These are phyloP conservation scores for Mus musculus DNA, from an alignment of 2,113 vertebrate genomes.

Conservation along the genomic window GRCm39 chr15:93863501-93864000, in stretches of 20 bases:
- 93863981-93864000: not conserved
- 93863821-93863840: not conserved
- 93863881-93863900: no score
- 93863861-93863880: not conserved
- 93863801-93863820: not conserved
- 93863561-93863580: not conserved
- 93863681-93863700: not conserved
- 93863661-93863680: not conserved
- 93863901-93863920: not conserved
- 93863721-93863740: not conserved
- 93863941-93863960: not conserved
- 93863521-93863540: not conserved
- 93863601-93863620: constrained; percentile 5
- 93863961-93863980: not conserved
- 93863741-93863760: not conserved
- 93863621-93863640: not conserved
- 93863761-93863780: not conserved
- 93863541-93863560: not conserved
- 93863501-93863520: not conserved
- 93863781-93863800: not conserved
- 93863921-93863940: not conserved
- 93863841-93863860: not conserved
- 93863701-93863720: not conserved
- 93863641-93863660: not conserved
- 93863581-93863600: not conserved